Conservation (phyloP, 1,140 invertebrate species). For the Leptonema lineaticorne region DNA sequence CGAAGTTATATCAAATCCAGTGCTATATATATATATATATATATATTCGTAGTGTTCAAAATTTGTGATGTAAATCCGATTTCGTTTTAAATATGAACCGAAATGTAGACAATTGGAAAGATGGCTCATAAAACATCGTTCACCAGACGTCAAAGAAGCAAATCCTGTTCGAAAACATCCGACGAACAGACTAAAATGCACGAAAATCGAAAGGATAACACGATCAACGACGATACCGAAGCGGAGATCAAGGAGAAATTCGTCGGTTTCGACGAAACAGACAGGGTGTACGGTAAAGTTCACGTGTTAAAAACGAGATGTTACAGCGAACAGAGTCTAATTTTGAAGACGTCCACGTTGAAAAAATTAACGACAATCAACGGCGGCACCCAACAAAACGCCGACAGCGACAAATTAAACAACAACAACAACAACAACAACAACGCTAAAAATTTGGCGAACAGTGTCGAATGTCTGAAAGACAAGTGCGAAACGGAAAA, state of each 20-base stretch:
- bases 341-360: constrained; percentile 51
- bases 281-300: constrained; percentile 50
- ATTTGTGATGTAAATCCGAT: neutral
- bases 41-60: too few relatives aligned
- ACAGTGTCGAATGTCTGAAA: constrained; percentile 21
- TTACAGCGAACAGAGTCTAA: constrained; percentile 54
- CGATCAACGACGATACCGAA: constrained; percentile 15
- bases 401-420: constrained; percentile 47
- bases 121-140: constrained; percentile 33
- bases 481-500: constrained; percentile 1
- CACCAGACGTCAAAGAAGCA: neutral
- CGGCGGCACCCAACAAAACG: constrained; percentile 31
- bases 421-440: constrained; percentile 45
- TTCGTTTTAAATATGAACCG: neutral
- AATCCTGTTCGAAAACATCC: neutral
- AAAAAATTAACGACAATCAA: constrained; percentile 43
- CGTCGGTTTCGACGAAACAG: constrained; percentile 52
- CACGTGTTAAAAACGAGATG: constrained; percentile 55
- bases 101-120: neutral
- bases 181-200: constrained; percentile 9
- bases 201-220: neutral
- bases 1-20: neutral
- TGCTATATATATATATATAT: too few relatives aligned
- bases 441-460: neutral
- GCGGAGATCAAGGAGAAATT: constrained; percentile 54